A percentile compares a stretch with the other conserved stretches of the same genome.
These are phyloP conservation scores for Myiotriccus ornatus DNA, from an alignment of 2,797 vertebrate species.

Conservation along the genomic window DNA sequence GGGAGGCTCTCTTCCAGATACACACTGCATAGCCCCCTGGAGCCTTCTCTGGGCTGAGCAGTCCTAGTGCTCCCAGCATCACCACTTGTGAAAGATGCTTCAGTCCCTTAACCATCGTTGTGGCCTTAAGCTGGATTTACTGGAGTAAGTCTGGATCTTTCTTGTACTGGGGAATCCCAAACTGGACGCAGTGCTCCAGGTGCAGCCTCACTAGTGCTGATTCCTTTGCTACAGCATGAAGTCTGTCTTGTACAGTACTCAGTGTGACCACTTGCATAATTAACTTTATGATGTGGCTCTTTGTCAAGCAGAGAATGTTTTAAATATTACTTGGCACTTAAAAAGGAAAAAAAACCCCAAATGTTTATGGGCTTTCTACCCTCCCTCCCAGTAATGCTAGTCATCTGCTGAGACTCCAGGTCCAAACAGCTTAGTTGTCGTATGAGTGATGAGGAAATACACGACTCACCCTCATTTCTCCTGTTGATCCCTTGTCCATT, in stretches of 20 bases:
- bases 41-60: background rate
- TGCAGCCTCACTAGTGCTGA: background rate
- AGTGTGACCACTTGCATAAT: background rate
- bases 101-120: background rate
- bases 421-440: background rate
- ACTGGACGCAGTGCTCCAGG: background rate
- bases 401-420: background rate
- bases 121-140: background rate
- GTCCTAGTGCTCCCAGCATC: background rate
- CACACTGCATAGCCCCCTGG: accelerated
- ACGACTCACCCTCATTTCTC: background rate
- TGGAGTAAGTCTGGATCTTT: background rate
- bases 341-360: background rate
- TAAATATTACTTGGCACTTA: background rate
- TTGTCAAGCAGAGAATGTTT: background rate
- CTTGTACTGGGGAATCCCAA: background rate
- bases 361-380: background rate
- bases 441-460: background rate
- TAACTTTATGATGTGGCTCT: background rate
- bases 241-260: background rate
- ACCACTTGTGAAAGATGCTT: background rate
- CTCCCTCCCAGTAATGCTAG: background rate
- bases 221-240: background rate
- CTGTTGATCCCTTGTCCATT: background rate
- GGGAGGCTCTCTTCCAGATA: background rate